Percentiles rank a stretch among this genome's conserved stretches.
Conservation (phyloP, 1,140 invertebrate genomes). For the Spodoptera litura region DNA sequence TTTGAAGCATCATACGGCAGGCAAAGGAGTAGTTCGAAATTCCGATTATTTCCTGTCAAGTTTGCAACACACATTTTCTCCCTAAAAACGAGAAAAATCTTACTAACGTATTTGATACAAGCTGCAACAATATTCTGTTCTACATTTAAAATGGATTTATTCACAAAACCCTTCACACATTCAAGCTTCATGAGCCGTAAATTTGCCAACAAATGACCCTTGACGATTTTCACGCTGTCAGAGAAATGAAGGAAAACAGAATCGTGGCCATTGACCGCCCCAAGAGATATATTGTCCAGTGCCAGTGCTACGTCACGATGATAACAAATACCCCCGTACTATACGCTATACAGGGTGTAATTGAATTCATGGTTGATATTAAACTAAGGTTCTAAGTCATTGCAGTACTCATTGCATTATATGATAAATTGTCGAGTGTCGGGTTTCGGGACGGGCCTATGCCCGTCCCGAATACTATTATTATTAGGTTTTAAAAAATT, state of each 20-base stretch:
- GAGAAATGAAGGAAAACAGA: conserved; percentile 74
- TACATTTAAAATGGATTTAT: conserved; percentile 33
- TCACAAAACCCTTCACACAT: conserved; percentile 71
- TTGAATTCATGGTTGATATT: too few relatives aligned
- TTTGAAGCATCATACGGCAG: too few relatives aligned
- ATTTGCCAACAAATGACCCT: conserved; percentile 77
- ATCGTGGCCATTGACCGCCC: conserved; percentile 49
- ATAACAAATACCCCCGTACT: conserved; percentile 48
- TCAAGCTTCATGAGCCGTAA: conserved; percentile 74
- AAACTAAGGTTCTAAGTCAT: too few relatives aligned
- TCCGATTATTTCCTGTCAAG: not conserved
- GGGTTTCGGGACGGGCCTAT: too few relatives aligned
- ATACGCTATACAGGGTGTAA: not conserved
- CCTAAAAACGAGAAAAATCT: too few relatives aligned
- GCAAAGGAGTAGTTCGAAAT: too few relatives aligned
- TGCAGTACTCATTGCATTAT: too few relatives aligned
- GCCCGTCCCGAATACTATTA: too few relatives aligned
- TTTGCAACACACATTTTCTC: not conserved
- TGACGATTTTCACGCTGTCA: conserved; percentile 76
- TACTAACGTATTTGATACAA: not conserved
- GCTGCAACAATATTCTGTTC: conserved; percentile 3
- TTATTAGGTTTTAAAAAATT: too few relatives aligned
- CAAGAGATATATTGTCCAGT: conserved; percentile 61
- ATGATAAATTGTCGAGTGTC: too few relatives aligned
- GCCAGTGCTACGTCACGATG: conserved; percentile 55